These are phyloP conservation scores for Cochlearius cochlearius DNA, from an alignment of 2,113 vertebrate genomes.

Conservation along the genomic window DNA sequence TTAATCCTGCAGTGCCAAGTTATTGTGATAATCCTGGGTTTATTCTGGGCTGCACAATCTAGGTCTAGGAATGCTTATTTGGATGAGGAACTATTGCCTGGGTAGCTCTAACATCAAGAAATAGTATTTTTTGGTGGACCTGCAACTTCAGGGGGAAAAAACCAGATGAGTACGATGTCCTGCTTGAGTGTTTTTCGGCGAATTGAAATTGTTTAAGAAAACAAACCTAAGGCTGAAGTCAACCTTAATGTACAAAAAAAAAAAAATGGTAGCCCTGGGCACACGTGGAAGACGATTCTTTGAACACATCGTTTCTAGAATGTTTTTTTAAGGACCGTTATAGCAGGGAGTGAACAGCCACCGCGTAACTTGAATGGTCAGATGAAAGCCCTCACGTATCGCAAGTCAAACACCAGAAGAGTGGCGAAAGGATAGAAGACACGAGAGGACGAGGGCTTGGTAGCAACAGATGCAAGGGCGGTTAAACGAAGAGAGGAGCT, in stretches of 20 bases:
- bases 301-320: fast-evolving
- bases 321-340: neutral
- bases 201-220: neutral
- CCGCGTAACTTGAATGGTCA: neutral
- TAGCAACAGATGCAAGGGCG: too few relatives aligned
- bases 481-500: neutral
- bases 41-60: neutral
- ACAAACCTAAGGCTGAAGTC: neutral
- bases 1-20: neutral
- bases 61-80: neutral
- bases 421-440: neutral
- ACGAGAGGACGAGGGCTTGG: fast-evolving
- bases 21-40: neutral
- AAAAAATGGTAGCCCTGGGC: neutral
- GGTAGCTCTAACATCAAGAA: neutral
- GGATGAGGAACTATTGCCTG: neutral
- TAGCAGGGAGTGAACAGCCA: neutral
- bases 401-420: neutral
- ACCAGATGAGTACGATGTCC: neutral
- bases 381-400: neutral
- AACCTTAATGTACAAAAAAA: neutral
- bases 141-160: neutral
- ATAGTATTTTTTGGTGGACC: neutral
- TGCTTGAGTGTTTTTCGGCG: neutral
- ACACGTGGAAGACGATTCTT: neutral